Base-by-base conservation (phyloP, 2,888 invertebrate genomes). In the Cantharis rufa region DNA sequence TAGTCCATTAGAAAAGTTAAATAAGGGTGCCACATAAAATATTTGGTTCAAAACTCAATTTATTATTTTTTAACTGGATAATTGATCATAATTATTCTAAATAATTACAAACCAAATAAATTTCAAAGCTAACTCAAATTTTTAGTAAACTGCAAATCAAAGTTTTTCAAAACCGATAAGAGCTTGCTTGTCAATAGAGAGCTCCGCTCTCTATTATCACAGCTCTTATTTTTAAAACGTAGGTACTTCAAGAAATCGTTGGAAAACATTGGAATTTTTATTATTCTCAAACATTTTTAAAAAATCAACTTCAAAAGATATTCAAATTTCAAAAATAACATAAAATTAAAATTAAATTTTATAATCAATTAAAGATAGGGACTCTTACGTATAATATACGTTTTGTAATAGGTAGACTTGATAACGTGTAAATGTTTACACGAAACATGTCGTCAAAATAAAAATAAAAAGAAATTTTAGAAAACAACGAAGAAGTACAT, bases 1-100 rank as follows among this genome's bases (percentile, higher is more conserved):
- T 77, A 62, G 61, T 77, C 74, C 77, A 71, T 77, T 77, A 74
- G 71, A 71, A 71, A 77, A 77, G 74, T 74, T 77, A 77, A 77
- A 77, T 77, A 77, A 77, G 74, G 77, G 62, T 74, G 48, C 9
- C n/a, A n/a, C 48, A n/a, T 48, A n/a, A 48, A n/a, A 48, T 48
- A 48, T 7, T 48, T 48, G 13, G 3, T 48, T 48, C 1, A 48
- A 48, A 48, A 48, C 32, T 48, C n/a, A n/a, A 48, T 48, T 48
- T n/a, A n/a, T 5, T 48, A 48, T 48, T 48, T n/a, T 48, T 48
- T 7, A n/a, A n/a, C n/a, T n/a, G n/a, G n/a, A 32, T n/a, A 5
- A 32, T 10, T 32, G 1, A 32, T 32, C 27, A 13, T 32, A 32
- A 32, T 24, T 9, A 24, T 32, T 32, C 11, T 32, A 32, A 32